Conservation (phyloP, 1,140 invertebrate genomes). For the Papilio helenus region DNA sequence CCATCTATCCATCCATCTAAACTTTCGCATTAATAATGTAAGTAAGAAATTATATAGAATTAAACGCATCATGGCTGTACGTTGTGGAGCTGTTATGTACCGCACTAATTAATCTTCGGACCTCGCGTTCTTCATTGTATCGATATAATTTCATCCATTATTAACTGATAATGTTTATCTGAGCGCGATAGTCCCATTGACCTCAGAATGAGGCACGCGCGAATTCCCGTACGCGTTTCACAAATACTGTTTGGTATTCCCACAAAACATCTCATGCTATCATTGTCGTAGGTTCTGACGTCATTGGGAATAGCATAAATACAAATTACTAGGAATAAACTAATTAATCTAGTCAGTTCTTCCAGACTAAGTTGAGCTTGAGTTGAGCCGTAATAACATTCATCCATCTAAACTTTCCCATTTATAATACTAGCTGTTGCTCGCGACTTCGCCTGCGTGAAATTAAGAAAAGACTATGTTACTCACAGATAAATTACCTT, state of each 20-base stretch:
- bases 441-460: too few relatives aligned
- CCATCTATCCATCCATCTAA: too few relatives aligned
- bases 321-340: not conserved
- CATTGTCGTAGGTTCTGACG: not conserved
- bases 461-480: too few relatives aligned
- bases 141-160: not conserved
- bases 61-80: not conserved
- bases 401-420: too few relatives aligned
- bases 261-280: not conserved
- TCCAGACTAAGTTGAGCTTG: too few relatives aligned
- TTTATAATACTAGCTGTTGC: too few relatives aligned
- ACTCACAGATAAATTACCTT: too few relatives aligned
- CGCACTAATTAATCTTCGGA: not conserved
- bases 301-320: not conserved
- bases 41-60: not conserved
- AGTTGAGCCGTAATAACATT: too few relatives aligned
- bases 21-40: too few relatives aligned
- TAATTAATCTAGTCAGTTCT: too few relatives aligned
- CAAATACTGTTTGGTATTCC: constrained; percentile 7
- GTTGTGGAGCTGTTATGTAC: not conserved
- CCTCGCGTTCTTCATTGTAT: not conserved
- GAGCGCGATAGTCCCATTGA: not conserved
- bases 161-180: constrained; percentile 2
- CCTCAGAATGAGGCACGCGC: constrained; percentile 2
- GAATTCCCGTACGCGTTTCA: not conserved